Evolutionary conservation across 1,140 invertebrate species (phyloP).

Genomic region (Bactericera cockerelli): DNA sequence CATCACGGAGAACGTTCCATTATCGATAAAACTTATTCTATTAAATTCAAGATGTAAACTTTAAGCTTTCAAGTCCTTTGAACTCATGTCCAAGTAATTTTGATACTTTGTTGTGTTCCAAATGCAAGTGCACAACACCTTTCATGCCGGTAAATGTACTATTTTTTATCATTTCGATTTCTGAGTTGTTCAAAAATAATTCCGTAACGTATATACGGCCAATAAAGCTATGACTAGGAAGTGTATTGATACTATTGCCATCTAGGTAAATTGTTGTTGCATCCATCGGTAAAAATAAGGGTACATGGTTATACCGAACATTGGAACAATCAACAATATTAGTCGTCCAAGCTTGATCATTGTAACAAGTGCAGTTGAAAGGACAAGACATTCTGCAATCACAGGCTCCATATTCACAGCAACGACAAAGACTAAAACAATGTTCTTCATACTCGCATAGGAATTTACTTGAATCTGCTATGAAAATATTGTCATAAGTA

Average conservation of each 20-base stretch:
- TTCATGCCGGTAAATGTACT: constrained; percentile 76
- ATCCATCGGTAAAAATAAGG: constrained; percentile 81
- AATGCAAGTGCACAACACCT: constrained; percentile 56
- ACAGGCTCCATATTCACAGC: constrained; percentile 88
- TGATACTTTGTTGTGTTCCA: constrained; percentile 70
- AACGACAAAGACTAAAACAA: constrained; percentile 82
- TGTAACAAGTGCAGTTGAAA: constrained; percentile 82
- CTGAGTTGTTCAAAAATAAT: constrained; percentile 74
- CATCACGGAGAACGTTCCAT: constrained; percentile 65
- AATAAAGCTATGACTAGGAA: constrained; percentile 79
- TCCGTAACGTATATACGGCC: constrained; percentile 74
- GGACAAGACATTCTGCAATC: constrained; percentile 93
- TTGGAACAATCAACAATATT: constrained; percentile 85
- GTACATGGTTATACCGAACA: constrained; percentile 60
- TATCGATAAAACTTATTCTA: constrained; percentile 64
- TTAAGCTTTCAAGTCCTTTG: constrained; percentile 56
- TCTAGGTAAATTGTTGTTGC: constrained; percentile 84
- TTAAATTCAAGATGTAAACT: constrained; percentile 80
- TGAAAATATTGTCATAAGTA: background rate
- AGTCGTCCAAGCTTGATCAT: constrained; percentile 82
- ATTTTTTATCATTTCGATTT: constrained; percentile 68
- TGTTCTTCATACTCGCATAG: constrained; percentile 82
- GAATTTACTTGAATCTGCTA: constrained; percentile 68
- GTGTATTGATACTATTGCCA: constrained; percentile 71
- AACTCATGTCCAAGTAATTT: constrained; percentile 69